Evolutionary conservation across 1,140 invertebrate species (phyloP), one percentile per base, ranked within the genome.

Genomic region (Campoletis sonorensis): DNA sequence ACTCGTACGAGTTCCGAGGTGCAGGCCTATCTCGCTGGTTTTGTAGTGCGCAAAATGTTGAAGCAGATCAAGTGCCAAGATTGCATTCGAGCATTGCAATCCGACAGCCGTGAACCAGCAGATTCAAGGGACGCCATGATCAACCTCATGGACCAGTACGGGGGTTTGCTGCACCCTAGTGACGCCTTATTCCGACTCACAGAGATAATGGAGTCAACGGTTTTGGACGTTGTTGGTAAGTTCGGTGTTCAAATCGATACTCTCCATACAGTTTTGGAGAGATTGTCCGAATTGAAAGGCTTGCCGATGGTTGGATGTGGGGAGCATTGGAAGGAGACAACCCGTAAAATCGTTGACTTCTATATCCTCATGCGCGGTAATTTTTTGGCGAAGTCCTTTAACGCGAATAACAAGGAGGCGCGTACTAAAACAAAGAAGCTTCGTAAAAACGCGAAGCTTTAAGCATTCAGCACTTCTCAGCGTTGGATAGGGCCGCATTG

Each of bases 21-120:
- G 18, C 23, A 49, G 54, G 67, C 80, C 7, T 83, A 67, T 33
- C 81, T 83, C 58, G 79, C 82, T 26, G 79, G 82, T 61, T 83
- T 79, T 54, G 75, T 83, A 10, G 82, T 58, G 7, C 80, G 79
- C 40, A 45, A 78, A 71, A 83, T 71, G 67, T 10, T 81, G 8
- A 45, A 45, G 40, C 7, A 13, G 40, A 10, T 45, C 8, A 45
- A 45, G 8, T 45, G 40, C 13, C 8, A 45, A 13, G 40, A 45
- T 45, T 45, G 40, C 40, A 5, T 45, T 45, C 40, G 8, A 10
- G 13, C 40, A 13, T 45, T 45, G 82, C 27, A 21, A 58, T 54
- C 26, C 21, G 49, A 30, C 1, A 67, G 72, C n/a, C 10, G 33
- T 13, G 67, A 61, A 61, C n/a, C 45, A 45, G 54, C 37, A 10